Conservation (phyloP, 23 tunicate species). For the Trididemnum clinides region DNA sequence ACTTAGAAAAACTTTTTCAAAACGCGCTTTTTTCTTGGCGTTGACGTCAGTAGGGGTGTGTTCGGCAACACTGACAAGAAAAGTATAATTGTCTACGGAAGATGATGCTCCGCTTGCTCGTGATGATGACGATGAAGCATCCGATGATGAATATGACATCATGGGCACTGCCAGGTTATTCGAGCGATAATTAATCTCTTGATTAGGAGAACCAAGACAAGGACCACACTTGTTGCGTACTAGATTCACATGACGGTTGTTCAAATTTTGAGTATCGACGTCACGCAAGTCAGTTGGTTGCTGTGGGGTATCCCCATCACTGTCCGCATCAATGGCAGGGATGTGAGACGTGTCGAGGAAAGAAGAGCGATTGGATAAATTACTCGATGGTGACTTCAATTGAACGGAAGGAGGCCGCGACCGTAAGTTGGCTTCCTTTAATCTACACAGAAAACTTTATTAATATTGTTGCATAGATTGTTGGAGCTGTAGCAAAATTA, state of each 20-base stretch:
- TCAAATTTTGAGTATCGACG: background rate
- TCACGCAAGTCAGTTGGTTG: background rate
- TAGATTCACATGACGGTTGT: background rate
- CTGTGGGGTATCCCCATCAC: background rate
- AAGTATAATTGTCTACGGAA: slow-evolving; percentile 11
- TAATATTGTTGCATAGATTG: too few species aligned
- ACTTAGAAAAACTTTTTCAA: background rate
- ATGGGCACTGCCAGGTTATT: slow-evolving; percentile 32
- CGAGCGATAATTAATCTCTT: background rate
- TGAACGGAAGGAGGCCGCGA: too few species aligned
- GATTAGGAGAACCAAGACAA: background rate
- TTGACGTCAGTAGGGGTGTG: background rate
- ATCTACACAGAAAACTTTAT: too few species aligned
- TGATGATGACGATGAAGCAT: slow-evolving; percentile 54
- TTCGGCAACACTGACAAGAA: slow-evolving; percentile 43
- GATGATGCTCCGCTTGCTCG: slow-evolving; percentile 48
- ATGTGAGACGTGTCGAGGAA: background rate
- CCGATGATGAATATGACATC: slow-evolving; percentile 49
- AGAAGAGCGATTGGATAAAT: background rate
- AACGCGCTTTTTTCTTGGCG: background rate
- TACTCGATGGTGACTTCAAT: background rate
- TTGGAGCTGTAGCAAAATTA: too few species aligned
- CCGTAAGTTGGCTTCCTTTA: too few species aligned
- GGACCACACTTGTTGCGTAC: background rate
- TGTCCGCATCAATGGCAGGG: slow-evolving; percentile 15